Percentiles rank a stretch among this genome's conserved stretches.
These are phyloP conservation scores for Botrylloides violaceus DNA, from an alignment of 23 tunicate genomes.

Conservation along the genomic window DNA sequence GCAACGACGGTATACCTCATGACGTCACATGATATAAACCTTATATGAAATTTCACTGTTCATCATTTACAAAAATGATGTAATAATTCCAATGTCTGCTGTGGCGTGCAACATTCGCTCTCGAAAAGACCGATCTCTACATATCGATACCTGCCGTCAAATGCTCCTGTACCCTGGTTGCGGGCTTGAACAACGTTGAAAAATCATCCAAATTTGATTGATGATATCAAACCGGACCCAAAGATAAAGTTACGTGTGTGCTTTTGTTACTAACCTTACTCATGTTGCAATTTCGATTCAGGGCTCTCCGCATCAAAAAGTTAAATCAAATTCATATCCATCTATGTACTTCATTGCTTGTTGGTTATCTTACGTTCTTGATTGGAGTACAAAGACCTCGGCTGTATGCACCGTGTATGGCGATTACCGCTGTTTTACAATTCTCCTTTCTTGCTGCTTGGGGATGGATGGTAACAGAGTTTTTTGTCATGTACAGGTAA, in stretches of 20 bases:
- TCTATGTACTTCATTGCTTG: slow-evolving; percentile 30
- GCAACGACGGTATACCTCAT: too few species aligned
- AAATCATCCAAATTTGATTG: too few species aligned
- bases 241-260: background rate
- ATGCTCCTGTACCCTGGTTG: too few species aligned
- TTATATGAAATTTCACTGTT: too few species aligned
- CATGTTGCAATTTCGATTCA: background rate
- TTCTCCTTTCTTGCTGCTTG: slow-evolving; percentile 60
- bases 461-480: slow-evolving; percentile 66
- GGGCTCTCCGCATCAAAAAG: slow-evolving; percentile 32
- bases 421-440: slow-evolving; percentile 37
- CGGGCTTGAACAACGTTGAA: too few species aligned
- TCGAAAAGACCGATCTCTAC: too few species aligned
- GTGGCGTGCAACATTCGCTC: too few species aligned
- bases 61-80: too few species aligned
- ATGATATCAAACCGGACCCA: background rate
- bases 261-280: background rate
- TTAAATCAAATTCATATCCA: slow-evolving; percentile 41
- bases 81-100: too few species aligned
- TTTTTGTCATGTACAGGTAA: slow-evolving; percentile 38
- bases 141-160: too few species aligned
- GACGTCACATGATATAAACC: too few species aligned
- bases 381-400: slow-evolving; percentile 43
- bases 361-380: slow-evolving; percentile 58
- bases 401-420: slow-evolving; percentile 23